phyloP scores from a whole-genome alignment of 2,888 invertebrate genomes.

The Corythucha ciliata region DNA sequence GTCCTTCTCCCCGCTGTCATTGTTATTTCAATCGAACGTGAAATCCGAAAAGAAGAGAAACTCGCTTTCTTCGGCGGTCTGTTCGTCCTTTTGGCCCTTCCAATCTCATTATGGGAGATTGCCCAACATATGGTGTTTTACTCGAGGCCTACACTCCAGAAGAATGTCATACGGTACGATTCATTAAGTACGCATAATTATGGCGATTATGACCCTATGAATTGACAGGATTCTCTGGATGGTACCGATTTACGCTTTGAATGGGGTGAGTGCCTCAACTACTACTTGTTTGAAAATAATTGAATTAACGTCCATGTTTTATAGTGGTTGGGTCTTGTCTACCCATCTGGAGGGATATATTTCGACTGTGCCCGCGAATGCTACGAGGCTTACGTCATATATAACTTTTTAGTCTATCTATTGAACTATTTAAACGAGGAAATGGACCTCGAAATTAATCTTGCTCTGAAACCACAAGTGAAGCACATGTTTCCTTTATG shows the following conservation, averaged over 20 bases:
- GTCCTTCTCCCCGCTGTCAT: conserved; percentile 28
- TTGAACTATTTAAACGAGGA: conserved; percentile 78
- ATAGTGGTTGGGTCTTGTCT: conserved; percentile 79
- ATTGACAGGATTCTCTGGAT: conserved; percentile 81
- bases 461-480: conserved; percentile 74
- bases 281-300: not conserved
- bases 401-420: conserved; percentile 93
- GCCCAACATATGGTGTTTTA: conserved; percentile 89
- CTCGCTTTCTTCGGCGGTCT: conserved; percentile 67
- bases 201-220: no score
- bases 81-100: conserved; percentile 84
- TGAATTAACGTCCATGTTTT: conserved; percentile 30
- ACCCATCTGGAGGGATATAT: conserved; percentile 81
- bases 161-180: conserved; percentile 78
- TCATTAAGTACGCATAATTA: no score
- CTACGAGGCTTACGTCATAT: conserved; percentile 96
- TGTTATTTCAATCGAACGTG: conserved; percentile 27
- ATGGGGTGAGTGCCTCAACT: conserved; percentile 62
- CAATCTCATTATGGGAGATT: conserved; percentile 91
- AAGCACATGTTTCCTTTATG: conserved; percentile 86
- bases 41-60: conserved; percentile 36
- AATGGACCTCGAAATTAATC: conserved; percentile 71
- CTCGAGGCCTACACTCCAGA: conserved; percentile 82
- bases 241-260: conserved; percentile 93
- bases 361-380: conserved; percentile 89